Percentiles rank a stretch among this genome's conserved stretches.
Evolutionary conservation across 2,113 vertebrate species (phyloP).

Genomic region (Equus przewalskii): DNA sequence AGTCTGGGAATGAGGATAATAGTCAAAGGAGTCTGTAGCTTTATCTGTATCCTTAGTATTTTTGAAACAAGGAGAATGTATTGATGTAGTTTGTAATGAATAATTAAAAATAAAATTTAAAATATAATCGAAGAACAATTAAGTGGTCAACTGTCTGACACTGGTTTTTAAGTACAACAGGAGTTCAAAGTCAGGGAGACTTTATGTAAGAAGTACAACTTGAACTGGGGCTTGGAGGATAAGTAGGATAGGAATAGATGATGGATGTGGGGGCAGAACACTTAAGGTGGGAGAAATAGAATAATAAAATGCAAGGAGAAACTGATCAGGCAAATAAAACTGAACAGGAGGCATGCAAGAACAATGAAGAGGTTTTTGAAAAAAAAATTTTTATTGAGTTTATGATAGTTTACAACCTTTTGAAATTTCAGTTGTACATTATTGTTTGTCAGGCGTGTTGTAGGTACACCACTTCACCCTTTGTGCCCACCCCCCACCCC

Average conservation of each 20-base stretch:
- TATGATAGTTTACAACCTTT: too few relatives aligned
- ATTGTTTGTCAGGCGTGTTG: too few relatives aligned
- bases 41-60: not conserved
- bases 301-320: not conserved
- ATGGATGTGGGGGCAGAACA: not conserved
- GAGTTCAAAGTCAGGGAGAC: not conserved
- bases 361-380: not conserved
- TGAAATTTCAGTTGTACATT: too few relatives aligned
- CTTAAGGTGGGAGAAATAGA: not conserved
- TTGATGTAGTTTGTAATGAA: not conserved
- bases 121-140: constrained; percentile 26
- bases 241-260: not conserved
- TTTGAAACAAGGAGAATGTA: not conserved
- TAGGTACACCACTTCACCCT: too few relatives aligned
- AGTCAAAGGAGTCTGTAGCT: not conserved
- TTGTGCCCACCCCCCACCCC: too few relatives aligned
- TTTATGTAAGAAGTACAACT: not conserved
- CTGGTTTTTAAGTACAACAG: not conserved
- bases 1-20: not conserved
- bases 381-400: not conserved
- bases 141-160: not conserved
- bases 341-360: not conserved
- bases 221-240: not conserved
- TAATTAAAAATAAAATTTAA: constrained; percentile 11
- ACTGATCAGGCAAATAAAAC: constrained; percentile 24